phyloP scores from a whole-genome alignment of 2,113 vertebrate genomes.

The Hippoglossus stenolepis region DNA sequence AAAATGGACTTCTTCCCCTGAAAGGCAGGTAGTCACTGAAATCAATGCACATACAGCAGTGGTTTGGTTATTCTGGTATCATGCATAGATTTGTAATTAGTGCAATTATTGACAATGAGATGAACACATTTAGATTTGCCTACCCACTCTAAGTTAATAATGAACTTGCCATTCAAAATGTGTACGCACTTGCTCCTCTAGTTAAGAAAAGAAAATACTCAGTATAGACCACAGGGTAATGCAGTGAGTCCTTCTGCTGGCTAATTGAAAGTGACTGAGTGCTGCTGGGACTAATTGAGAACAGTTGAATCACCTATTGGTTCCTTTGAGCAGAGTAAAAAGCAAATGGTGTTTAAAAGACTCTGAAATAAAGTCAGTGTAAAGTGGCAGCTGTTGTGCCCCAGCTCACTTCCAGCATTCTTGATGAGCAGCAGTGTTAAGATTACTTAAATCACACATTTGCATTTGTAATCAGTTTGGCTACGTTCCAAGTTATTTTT shows the following conservation, averaged over 20 bases:
- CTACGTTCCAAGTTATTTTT: conserved; percentile 9
- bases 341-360: conserved; percentile 22
- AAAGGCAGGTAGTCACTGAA: no score
- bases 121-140: neutral
- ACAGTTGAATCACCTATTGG: conserved; percentile 19
- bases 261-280: conserved; percentile 52
- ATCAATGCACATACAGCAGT: no score
- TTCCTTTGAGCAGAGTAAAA: conserved; percentile 22
- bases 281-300: conserved; percentile 42
- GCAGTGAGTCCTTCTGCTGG: conserved; percentile 8
- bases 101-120: no score
- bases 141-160: neutral
- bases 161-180: neutral
- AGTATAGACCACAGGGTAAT: neutral
- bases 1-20: no score
- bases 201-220: conserved; percentile 3
- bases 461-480: conserved; percentile 14
- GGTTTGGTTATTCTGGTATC: no score
- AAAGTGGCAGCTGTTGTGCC: conserved; percentile 33
- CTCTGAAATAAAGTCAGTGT: conserved; percentile 16
- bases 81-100: no score
- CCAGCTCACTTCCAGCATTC: conserved; percentile 6
- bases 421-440: conserved; percentile 21
- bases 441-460: neutral
- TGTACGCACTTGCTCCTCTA: neutral